Conservation (phyloP, 1,140 invertebrate species). For the Euura saliciscinereae region DNA sequence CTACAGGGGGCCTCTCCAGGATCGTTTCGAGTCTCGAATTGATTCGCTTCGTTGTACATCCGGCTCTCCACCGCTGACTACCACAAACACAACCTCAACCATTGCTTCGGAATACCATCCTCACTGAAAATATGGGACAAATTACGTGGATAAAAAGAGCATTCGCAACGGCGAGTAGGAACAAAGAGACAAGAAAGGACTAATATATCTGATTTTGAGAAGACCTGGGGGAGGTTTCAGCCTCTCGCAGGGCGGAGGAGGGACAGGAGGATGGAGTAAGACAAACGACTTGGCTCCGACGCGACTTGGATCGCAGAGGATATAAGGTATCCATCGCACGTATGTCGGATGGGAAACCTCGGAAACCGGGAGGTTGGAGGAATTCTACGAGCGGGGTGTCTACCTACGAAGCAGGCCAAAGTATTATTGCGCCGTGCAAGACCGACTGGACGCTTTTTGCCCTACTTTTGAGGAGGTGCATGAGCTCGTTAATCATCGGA, state of each 20-base stretch:
- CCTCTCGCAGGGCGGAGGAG: not conserved
- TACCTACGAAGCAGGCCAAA: not conserved
- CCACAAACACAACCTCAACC: too few relatives aligned
- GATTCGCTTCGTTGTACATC: not conserved
- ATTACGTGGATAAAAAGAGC: not conserved
- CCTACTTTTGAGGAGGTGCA: too few relatives aligned
- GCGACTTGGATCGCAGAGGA: not conserved
- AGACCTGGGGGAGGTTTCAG: not conserved
- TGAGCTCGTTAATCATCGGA: too few relatives aligned
- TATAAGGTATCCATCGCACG: constrained; percentile 7
- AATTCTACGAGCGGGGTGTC: not conserved
- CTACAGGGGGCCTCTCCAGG: not conserved
- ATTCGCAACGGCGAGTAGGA: too few relatives aligned
- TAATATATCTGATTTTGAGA: constrained; percentile 4
- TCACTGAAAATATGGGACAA: too few relatives aligned
- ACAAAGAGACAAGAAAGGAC: not conserved
- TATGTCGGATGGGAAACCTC: constrained; percentile 6
- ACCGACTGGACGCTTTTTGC: not conserved
- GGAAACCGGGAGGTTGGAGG: not conserved
- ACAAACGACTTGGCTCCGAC: not conserved
- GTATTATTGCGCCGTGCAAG: not conserved
- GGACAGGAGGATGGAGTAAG: not conserved
- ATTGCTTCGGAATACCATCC: too few relatives aligned
- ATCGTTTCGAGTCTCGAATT: not conserved
- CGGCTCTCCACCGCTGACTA: not conserved